phyloP scores from a whole-genome alignment of 2,797 vertebrate species.

The Tragopan temminckii region DNA sequence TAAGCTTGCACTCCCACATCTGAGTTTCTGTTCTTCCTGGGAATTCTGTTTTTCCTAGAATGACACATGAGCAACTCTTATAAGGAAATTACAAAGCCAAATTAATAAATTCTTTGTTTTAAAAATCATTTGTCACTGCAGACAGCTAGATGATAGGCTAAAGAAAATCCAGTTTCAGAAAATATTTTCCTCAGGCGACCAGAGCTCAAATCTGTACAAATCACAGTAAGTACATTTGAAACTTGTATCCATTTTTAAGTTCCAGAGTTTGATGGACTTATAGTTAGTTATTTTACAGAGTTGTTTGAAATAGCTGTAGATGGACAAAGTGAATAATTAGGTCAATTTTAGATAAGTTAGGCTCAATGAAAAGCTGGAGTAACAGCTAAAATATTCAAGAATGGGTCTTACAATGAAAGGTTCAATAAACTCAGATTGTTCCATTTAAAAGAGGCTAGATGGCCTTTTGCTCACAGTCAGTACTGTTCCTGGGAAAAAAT shows the following conservation, averaged over 20 bases:
- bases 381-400: constrained; percentile 11
- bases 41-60: neutral
- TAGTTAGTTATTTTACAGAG: constrained; percentile 17
- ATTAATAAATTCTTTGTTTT: neutral
- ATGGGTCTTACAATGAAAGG: neutral
- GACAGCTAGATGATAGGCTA: neutral
- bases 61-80: neutral
- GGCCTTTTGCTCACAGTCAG: neutral
- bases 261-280: neutral
- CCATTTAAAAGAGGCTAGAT: neutral
- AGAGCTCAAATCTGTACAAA: neutral
- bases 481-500: neutral
- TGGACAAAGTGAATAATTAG: constrained; percentile 17
- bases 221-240: neutral
- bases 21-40: neutral
- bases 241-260: neutral
- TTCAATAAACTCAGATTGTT: neutral
- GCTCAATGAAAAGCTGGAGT: constrained; percentile 20
- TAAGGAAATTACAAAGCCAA: neutral
- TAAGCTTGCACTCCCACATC: neutral
- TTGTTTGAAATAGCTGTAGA: neutral
- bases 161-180: constrained; percentile 35
- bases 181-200: constrained; percentile 5
- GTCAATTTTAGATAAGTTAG: constrained; percentile 25
- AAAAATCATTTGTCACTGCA: constrained; percentile 1